These are phyloP conservation scores for Eilema griseolum DNA, from an alignment of 2,888 invertebrate species.

Conservation along the genomic window DNA sequence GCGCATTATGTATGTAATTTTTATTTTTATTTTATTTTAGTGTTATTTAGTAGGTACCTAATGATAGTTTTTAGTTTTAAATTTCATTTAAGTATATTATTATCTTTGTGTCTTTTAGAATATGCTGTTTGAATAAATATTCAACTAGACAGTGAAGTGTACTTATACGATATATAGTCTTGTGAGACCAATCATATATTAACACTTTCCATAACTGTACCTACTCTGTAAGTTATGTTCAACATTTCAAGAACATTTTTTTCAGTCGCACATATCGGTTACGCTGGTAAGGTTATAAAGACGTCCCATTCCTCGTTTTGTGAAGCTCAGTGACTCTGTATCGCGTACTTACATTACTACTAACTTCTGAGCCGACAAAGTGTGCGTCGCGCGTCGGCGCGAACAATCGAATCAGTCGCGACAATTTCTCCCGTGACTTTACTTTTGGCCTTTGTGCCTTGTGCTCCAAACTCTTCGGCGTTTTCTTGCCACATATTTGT, in stretches of 20 bases:
- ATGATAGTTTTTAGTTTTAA: no score
- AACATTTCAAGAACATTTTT: conserved; percentile 29
- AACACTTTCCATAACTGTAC: conserved; percentile 15
- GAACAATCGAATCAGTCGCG: conserved; percentile 78
- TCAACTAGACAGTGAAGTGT: no score
- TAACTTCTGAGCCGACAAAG: conserved; percentile 69
- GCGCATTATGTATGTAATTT: no score
- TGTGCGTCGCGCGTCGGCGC: conserved; percentile 70
- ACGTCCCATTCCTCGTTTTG: conserved; percentile 52
- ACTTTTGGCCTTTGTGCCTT: conserved; percentile 60
- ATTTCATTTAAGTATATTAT: no score
- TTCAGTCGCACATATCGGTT: conserved; percentile 57
- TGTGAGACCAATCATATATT: neutral
- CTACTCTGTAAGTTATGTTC: neutral
- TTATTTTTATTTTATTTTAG: no score
- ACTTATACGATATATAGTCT: neutral
- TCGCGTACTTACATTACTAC: conserved; percentile 36
- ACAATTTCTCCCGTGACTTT: conserved; percentile 68
- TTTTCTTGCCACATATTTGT: conserved; percentile 48
- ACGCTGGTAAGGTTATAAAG: conserved; percentile 65
- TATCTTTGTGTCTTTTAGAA: no score
- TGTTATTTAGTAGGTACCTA: no score
- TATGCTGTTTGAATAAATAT: neutral
- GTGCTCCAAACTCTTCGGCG: conserved; percentile 2
- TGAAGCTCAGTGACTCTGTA: conserved; percentile 42